Base-by-base conservation (phyloP, 2,888 invertebrate genomes). In the Orchestes rusci region DNA sequence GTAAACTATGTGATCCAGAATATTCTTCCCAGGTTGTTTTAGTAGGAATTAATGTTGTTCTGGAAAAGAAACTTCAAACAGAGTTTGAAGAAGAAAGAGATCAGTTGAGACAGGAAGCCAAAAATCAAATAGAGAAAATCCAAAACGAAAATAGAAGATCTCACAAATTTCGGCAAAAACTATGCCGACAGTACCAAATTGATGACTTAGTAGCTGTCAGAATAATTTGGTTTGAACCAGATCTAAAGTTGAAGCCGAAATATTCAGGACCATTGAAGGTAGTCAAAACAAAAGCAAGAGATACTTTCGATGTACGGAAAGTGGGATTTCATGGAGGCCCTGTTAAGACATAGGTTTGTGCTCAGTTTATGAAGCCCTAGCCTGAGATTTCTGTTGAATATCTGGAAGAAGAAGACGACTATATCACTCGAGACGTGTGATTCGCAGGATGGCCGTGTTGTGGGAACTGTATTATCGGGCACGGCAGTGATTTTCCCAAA, bases 121-220 rank as follows among this genome's bases (percentile, higher is more conserved):
- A 51, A 39, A 31, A 34, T 35, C 47, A 53, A 35, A 46, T 53
- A 4, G 4, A 50, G 42, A 43, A 51, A 15, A 32, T 50, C 7
- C 53, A 52, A 23, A 44, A 51, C 16, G 59, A 60, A 41, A 61
- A 59, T 39, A 19, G 36, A 41, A 41, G 48, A 31, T 40, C 41
- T 4, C 54, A 53, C 37, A 57, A 60, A 34, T 48, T 48, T 35
- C 45, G 52, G 32, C 44, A 56, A 35, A 58, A 51, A 41, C 31
- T 45, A 23, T 44, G 58, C 2, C 49, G n/a, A 18, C 19, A 33
- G 16, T 60, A 62, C 34, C 31, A 31, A 17, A 39, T 45, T n/a
- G 52, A 48, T n/a, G 57, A 60, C 35, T 29, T 59, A 16, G 63
- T 65, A 1, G 63, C 63, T 2, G 63, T 66, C 15, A 60, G 64